These are phyloP conservation scores for Phrynocephalus vlangalii DNA, from an alignment of 2,797 vertebrate species.

Conservation along the genomic window DNA sequence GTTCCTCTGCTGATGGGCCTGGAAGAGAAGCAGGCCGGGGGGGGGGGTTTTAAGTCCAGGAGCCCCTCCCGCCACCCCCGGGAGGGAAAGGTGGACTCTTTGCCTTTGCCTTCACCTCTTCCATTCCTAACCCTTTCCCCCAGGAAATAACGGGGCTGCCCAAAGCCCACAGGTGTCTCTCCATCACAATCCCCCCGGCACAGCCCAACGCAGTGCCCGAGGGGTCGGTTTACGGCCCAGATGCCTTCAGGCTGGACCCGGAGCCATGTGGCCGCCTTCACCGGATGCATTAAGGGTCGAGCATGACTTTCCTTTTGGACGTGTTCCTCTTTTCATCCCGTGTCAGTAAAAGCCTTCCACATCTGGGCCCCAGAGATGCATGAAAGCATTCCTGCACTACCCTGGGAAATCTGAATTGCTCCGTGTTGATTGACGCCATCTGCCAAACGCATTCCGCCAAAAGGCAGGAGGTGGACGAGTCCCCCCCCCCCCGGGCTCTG, in stretches of 20 bases:
- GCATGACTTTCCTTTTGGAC: conserved; percentile 41
- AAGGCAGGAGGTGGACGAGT: accelerated
- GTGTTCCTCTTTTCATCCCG: conserved; percentile 53
- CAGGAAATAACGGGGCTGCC: not conserved
- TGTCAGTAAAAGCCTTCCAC: conserved; percentile 63
- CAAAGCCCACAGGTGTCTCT: conserved; percentile 13
- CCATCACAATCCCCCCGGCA: conserved; percentile 12
- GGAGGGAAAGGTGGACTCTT: accelerated
- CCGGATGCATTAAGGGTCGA: conserved; percentile 44
- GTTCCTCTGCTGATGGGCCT: conserved; percentile 93
- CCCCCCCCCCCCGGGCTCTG: not conserved
- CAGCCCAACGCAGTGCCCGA: conserved; percentile 24
- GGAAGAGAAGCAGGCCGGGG: conserved; percentile 24
- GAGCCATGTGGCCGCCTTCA: conserved; percentile 67
- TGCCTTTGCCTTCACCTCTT: no score
- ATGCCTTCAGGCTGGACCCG: conserved; percentile 24
- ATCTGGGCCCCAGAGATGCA: conserved; percentile 61
- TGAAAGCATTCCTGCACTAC: conserved; percentile 64
- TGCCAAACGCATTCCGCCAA: conserved; percentile 43
- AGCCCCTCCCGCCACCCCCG: not conserved
- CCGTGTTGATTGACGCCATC: conserved; percentile 10
- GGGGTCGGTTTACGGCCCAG: conserved; percentile 51
- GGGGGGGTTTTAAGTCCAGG: no score
- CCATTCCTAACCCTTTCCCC: not conserved
- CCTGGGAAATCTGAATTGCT: conserved; percentile 51